These are phyloP conservation scores for Brachionus rotundiformis DNA, from an alignment of 1,140 invertebrate genomes.

Conservation along the genomic window DNA sequence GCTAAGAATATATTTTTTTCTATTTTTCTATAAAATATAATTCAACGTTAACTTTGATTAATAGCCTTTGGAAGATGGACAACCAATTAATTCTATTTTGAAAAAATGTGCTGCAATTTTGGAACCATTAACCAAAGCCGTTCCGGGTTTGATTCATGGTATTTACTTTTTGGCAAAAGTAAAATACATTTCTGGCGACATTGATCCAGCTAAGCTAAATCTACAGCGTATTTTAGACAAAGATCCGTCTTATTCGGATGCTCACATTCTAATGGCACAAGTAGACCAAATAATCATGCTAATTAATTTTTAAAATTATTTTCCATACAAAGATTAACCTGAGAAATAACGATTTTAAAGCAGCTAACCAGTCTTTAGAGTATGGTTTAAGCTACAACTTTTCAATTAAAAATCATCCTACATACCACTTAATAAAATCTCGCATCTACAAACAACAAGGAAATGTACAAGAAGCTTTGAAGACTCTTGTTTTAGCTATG, in stretches of 20 bases:
- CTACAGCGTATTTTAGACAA: constrained; percentile 75
- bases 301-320: neutral
- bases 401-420: constrained; percentile 79
- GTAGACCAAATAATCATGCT: constrained; percentile 53
- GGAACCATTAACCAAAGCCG: constrained; percentile 74
- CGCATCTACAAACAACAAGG: constrained; percentile 77
- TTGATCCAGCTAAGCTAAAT: constrained; percentile 64
- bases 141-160: constrained; percentile 76
- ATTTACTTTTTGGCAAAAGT: constrained; percentile 76
- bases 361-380: constrained; percentile 81
- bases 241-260: constrained; percentile 77
- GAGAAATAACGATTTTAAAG: constrained; percentile 72
- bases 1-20: neutral
- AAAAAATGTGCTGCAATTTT: constrained; percentile 71
- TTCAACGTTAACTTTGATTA: constrained; percentile 34
- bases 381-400: constrained; percentile 86
- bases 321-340: constrained; percentile 68
- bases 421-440: constrained; percentile 84
- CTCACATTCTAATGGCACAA: constrained; percentile 82
- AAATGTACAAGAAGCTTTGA: constrained; percentile 74
- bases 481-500: constrained; percentile 74
- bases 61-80: constrained; percentile 64
- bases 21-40: constrained; percentile 13
- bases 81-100: constrained; percentile 63
- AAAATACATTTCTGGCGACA: constrained; percentile 75